Evolutionary conservation across 2,888 invertebrate genomes (phyloP), one percentile per base, ranked within the genome.

Genomic region (Erebia aethiops): DNA sequence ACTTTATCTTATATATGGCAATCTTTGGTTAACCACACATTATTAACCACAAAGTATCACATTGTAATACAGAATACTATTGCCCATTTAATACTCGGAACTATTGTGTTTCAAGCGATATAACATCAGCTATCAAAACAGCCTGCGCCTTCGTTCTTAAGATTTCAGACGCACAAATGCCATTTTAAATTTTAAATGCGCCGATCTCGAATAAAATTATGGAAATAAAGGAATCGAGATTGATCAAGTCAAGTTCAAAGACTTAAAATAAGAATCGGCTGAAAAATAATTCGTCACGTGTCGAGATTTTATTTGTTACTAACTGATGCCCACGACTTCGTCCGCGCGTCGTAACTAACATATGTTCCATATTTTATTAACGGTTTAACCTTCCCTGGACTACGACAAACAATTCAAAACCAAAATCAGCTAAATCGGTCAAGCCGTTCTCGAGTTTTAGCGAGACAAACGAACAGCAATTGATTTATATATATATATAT

Each of bases 11-110:
- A 16, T 54, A 18, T 54, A 2, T 21, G 21, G 18, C 54, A 54
- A 54, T 54, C 54, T 54, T 54, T 54, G 54, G 54, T 54, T 54
- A 49, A 62, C 62, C 62, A 21, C 61, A 61, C n/a, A 21, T 21
- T 11, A 18, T 54, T 21, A 49, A 65, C 54, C 52, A 56, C 65
- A 56, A 14, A 18, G 9, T 65, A 43, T 65, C 56, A 41, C 52
- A 52, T 64, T 16, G 49, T n/a, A 51, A 51, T 46, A n/a, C n/a
- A n/a, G n/a, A n/a, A n/a, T n/a, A 51, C 51, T 21, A 51, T 52
- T 10, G 51, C 35, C 0, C 0, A 52, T 52, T 35, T 35, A 10
- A 43, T 43, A 61, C 61, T 61, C 43, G n/a, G 18, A 54, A 54
- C 18, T 54, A 54, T 54, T 54, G 18, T 18, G 18, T 54, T 54